Evolutionary conservation across 2,113 vertebrate genomes (phyloP).

Genomic region (Lycocorax pyrrhopterus): DNA sequence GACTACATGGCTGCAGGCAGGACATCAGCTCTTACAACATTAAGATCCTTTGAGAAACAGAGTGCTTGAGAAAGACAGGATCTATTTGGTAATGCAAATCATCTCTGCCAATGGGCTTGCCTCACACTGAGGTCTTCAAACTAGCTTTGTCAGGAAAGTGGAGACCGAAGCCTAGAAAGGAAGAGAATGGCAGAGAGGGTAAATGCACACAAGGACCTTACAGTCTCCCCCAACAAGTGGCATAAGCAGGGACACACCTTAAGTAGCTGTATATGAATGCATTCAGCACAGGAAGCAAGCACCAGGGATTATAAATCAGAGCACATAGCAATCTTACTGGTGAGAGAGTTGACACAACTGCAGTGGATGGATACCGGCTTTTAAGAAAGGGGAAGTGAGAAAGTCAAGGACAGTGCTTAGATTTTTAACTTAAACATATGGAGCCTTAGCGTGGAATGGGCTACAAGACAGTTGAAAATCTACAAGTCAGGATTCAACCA

Average conservation of each 20-base stretch:
- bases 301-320: neutral
- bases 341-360: neutral
- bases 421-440: neutral
- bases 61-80: neutral
- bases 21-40: neutral
- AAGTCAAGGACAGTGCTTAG: neutral
- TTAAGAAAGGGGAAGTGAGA: neutral
- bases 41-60: neutral
- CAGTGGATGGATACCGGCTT: neutral
- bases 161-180: neutral
- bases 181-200: neutral
- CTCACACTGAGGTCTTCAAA: neutral
- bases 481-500: neutral
- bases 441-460: neutral
- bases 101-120: neutral
- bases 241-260: neutral
- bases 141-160: neutral
- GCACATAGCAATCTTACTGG: accelerated
- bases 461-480: neutral
- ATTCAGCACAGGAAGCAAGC: neutral
- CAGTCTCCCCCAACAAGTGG: neutral
- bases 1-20: neutral
- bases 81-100: neutral
- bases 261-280: neutral
- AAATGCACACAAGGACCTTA: neutral